Evolutionary conservation across 2,113 vertebrate species (phyloP), one percentile per base, ranked within the genome.

Genomic region (Nanorana parkeri): DNA sequence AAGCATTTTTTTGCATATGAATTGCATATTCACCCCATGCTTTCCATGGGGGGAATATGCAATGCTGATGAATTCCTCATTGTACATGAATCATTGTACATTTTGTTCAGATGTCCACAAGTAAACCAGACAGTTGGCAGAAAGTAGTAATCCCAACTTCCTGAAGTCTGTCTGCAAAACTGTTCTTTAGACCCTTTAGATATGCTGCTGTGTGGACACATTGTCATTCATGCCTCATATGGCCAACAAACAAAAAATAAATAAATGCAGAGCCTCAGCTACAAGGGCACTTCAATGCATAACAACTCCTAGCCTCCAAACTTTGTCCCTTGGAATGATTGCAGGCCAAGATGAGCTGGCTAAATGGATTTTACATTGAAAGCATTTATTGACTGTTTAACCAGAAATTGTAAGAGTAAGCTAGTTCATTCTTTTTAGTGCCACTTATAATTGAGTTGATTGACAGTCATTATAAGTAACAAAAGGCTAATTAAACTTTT

Each of bases 401-500:
- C 51, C n/a, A 66, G 71, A 75, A 66, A 67, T 67, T 75, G 69
- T 82, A 58, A 67, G 69, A 63, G 51, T 75, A 73, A 74, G 79
- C 79, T 47, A 54, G 68, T 81, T 74, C 54, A 75, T 82, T 75
- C 61, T 82, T 82, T 47, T 82, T 56, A 66, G 61, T 75, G 80
- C 51, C 69, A 82, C 60, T 17, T 67, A 75, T 67, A 81, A 67
- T 75, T 41, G 68, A 36, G 71, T 75, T 82, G 71, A 82, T 82
- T 75, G 80, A 82, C 80, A 82, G 24, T 75, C 80, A 75, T 75
- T 82, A 82, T 82, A 82, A 67, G 61, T 65, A 75, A 75, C 80
- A 75, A 82, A 82, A 82, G 71, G 63, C 80, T 82, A 82, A 82
- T 82, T 82, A 82, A 66, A 82, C 47, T 73, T 82, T 77, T 78